These are phyloP conservation scores for Aspidiotus rigidus DNA, from an alignment of 2,888 invertebrate species.

Conservation along the genomic window DNA sequence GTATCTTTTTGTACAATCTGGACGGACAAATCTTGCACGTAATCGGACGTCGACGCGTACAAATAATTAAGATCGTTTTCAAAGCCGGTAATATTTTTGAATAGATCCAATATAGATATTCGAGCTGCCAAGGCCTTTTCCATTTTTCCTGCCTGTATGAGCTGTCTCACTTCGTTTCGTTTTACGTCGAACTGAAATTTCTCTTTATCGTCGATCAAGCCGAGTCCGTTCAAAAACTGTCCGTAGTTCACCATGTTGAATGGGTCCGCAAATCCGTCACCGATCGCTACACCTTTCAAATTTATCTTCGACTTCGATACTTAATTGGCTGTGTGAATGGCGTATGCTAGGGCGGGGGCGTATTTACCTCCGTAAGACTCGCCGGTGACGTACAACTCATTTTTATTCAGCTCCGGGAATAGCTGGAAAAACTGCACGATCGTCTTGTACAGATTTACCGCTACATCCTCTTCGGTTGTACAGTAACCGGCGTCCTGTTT, in stretches of 20 bases:
- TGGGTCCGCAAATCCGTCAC: slow-evolving; percentile 72
- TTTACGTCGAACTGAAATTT: too few species aligned
- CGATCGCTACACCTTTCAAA: slow-evolving; percentile 61
- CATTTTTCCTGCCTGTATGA: too few species aligned
- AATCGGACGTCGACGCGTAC: slow-evolving; percentile 46
- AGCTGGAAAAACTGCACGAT: slow-evolving; percentile 71
- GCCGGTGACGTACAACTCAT: slow-evolving; percentile 76
- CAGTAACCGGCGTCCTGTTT: slow-evolving; percentile 50
- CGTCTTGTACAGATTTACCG: slow-evolving; percentile 61
- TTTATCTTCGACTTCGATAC: slow-evolving; percentile 57
- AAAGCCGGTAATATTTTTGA: slow-evolving; percentile 66
- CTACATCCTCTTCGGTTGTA: slow-evolving; percentile 45
- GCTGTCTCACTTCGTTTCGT: too few species aligned
- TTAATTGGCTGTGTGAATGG: slow-evolving; percentile 55
- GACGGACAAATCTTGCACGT: slow-evolving; percentile 36
- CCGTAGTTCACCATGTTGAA: slow-evolving; percentile 66
- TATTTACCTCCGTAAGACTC: slow-evolving; percentile 81
- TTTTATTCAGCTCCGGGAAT: slow-evolving; percentile 62
- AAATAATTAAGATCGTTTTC: slow-evolving; percentile 67
- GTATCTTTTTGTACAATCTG: slow-evolving; percentile 36
- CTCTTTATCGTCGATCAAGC: slow-evolving; percentile 44
- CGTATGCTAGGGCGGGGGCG: slow-evolving; percentile 64
- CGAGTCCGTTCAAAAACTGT: slow-evolving; percentile 69
- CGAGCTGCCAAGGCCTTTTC: too few species aligned
- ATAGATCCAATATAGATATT: slow-evolving; percentile 43